A percentile compares a stretch with the other conserved stretches of the same genome.
Conservation (phyloP, 2,888 invertebrate genomes). For the Hartigia nigra region DNA sequence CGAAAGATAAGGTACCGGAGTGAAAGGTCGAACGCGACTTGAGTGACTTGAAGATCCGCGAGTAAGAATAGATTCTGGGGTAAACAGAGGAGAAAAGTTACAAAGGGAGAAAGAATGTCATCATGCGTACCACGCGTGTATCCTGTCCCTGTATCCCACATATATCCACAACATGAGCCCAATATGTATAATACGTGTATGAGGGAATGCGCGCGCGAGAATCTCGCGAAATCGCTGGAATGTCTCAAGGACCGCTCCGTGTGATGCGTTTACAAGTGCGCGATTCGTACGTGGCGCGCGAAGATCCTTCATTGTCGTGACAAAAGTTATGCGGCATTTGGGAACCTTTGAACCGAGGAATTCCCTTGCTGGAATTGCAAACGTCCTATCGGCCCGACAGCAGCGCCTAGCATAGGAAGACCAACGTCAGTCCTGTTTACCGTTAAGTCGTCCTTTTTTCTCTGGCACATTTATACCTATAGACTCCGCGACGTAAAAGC, state of each 20-base stretch:
- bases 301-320: neutral
- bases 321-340: conserved; percentile 3
- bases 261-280: conserved; percentile 7
- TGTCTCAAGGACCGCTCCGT: neutral
- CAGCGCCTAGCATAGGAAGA: neutral
- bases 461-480: too few relatives aligned
- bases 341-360: conserved; percentile 10
- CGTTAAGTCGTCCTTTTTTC: neutral
- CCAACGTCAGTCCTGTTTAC: neutral
- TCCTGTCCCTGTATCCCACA: neutral
- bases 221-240: conserved; percentile 10
- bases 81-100: neutral
- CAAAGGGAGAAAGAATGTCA: too few relatives aligned
- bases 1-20: conserved; percentile 18
- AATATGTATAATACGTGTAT: neutral
- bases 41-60: neutral
- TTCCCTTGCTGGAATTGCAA: neutral
- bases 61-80: conserved; percentile 6
- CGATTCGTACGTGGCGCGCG: neutral
- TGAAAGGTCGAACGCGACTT: conserved; percentile 15
- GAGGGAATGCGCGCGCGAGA: neutral
- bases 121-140: too few relatives aligned
- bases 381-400: neutral
- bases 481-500: too few relatives aligned
- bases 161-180: neutral